phyloP scores from a whole-genome alignment of 2,888 invertebrate genomes.

The Mythimna impura region DNA sequence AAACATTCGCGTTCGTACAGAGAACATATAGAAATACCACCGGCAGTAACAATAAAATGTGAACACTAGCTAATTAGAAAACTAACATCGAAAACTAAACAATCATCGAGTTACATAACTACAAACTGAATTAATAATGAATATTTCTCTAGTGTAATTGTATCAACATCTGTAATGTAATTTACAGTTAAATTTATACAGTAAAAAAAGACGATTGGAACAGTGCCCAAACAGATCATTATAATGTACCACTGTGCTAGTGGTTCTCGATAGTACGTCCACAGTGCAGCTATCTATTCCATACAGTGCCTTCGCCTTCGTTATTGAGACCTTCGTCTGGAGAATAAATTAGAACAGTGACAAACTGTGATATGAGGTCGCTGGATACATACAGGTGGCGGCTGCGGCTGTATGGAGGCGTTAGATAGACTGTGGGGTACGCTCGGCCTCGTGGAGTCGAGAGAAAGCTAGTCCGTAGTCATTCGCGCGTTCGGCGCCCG shows the following conservation, averaged over 20 bases:
- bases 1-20: conserved; percentile 68
- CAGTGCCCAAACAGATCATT: conserved; percentile 70
- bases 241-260: conserved; percentile 55
- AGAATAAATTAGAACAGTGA: conserved; percentile 45
- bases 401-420: conserved; percentile 39
- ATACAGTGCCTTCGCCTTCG: conserved; percentile 28
- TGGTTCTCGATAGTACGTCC: conserved; percentile 63
- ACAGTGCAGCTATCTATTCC: conserved; percentile 51
- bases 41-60: conserved; percentile 71
- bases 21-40: conserved; percentile 60
- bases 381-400: background rate
- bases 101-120: conserved; percentile 74
- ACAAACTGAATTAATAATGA: conserved; percentile 67
- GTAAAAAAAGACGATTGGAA: conserved; percentile 66
- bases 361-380: conserved; percentile 4
- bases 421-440: conserved; percentile 39
- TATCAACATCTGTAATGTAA: conserved; percentile 68
- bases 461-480: conserved; percentile 64
- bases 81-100: conserved; percentile 85
- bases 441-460: conserved; percentile 74
- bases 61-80: conserved; percentile 82
- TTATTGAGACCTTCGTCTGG: conserved; percentile 15
- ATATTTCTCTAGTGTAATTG: conserved; percentile 61
- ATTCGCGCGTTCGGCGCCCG: conserved; percentile 62
- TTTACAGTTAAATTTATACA: conserved; percentile 71